Base-by-base conservation (phyloP, 2,888 invertebrate species). In the Nomada lathburiana region DNA sequence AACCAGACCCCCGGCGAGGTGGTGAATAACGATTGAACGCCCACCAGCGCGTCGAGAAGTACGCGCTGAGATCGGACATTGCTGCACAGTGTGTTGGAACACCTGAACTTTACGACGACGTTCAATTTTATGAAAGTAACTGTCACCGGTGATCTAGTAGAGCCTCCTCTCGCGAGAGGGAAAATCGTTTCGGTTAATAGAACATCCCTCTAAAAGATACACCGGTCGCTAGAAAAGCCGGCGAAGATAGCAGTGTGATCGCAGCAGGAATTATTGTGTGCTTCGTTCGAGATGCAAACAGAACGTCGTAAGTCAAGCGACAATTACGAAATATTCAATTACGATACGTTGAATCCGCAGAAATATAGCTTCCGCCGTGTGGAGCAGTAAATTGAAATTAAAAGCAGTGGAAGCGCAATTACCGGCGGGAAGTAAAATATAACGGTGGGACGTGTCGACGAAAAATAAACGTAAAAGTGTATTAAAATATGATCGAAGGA, bases 1-100 rank as follows among this genome's bases (percentile, higher is more conserved):
- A 68, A 67, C 42, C 65, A 86, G 80, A 85, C 85, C 82, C 76
- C 83, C 82, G 79, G 76, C 75, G 80, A 74, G 71, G 80, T 73
- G 76, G 70, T 79, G 84, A 85, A 82, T 82, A 82, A 85, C 84
- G 84, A 84, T 72, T 55, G 76, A 63, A 79, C 85, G 82, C 85
- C 84, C 84, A 85, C 84, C 69, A 44, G 53, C 57, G n/a, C 52
- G 44, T 60, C 57, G 52, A 69, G 72, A 63, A 55, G 53, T 36
- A 52, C 42, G 47, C 72, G 36, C 68, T 62, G 72, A 47, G 80
- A 76, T 65, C 67, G 60, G 42, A 29, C 65, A 65, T 69, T 52
- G 68, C 36, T 55, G 64, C 62, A 73, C 65, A 76, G 50, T 77
- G 70, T 44, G 52, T 63, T n/a, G n/a, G 52, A 67, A 73, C 80